phyloP scores from a whole-genome alignment of 1,140 invertebrate species.

The Pseudomyrmex pallidus region DNA sequence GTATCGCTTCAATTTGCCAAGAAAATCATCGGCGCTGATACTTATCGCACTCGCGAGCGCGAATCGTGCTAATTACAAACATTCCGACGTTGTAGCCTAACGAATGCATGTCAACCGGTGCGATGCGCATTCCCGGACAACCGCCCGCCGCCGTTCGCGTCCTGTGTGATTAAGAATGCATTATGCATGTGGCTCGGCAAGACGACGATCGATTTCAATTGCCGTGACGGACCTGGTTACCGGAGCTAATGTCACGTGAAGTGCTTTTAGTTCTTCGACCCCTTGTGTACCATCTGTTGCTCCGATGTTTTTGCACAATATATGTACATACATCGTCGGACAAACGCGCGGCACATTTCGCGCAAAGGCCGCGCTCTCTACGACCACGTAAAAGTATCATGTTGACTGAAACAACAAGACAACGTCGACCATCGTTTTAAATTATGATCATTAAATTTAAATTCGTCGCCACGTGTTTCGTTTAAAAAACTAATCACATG shows the following conservation, averaged over 20 bases:
- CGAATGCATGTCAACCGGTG: conserved; percentile 5
- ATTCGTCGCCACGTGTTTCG: neutral
- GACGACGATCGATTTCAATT: conserved; percentile 54
- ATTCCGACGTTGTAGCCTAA: conserved; percentile 22
- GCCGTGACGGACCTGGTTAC: conserved; percentile 18
- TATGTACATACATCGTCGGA: neutral
- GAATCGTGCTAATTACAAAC: conserved; percentile 19
- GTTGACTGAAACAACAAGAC: neutral
- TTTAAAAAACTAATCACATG: neutral
- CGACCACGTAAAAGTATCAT: neutral
- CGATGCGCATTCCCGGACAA: conserved; percentile 25
- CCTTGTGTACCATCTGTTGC: conserved; percentile 60
- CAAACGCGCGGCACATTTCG: neutral
- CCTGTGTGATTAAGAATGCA: conserved; percentile 47
- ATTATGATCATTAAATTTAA: conserved; percentile 6
- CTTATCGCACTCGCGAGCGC: neutral
- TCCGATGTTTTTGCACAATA: conserved; percentile 43
- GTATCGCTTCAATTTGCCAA: neutral
- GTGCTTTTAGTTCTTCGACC: conserved; percentile 47
- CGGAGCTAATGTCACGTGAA: conserved; percentile 31
- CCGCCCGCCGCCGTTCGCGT: neutral
- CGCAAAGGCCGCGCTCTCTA: neutral
- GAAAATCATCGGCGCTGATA: neutral
- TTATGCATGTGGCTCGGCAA: conserved; percentile 11
- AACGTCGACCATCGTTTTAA: neutral